phyloP scores from a whole-genome alignment of 2,113 vertebrate species.

The Thryonomys swinderianus region DNA sequence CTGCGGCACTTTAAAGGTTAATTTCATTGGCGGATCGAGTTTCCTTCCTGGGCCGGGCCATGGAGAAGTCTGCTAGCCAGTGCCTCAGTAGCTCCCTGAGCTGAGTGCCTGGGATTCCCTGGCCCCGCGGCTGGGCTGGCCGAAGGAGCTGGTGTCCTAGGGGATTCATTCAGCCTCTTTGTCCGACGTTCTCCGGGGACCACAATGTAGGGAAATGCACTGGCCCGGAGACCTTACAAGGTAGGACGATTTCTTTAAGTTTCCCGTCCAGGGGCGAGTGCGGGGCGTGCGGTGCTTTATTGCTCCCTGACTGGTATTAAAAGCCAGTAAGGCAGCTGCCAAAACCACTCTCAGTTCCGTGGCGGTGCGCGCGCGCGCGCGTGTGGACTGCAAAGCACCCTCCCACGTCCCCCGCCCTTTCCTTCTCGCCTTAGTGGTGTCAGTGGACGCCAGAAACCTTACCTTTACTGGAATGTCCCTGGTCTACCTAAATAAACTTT shows the following conservation, averaged over 20 bases:
- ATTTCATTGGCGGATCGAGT: conserved; percentile 88
- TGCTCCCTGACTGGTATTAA: not conserved
- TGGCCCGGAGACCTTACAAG: conserved; percentile 84
- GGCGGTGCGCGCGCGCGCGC: not conserved
- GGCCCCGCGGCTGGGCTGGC: conserved; percentile 63
- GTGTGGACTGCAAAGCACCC: not conserved
- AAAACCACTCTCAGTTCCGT: not conserved
- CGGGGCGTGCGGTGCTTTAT: not conserved
- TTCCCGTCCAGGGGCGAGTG: not conserved
- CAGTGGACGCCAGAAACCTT: not conserved
- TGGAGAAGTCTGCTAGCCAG: conserved; percentile 82
- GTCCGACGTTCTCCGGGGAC: conserved; percentile 82
- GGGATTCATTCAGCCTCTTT: conserved; percentile 86
- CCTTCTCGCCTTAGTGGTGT: conserved; percentile 15
- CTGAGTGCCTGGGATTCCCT: conserved; percentile 77
- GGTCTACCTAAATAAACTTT: conserved; percentile 23
- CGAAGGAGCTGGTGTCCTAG: conserved; percentile 85
- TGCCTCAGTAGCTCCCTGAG: conserved; percentile 76
- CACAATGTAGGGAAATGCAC: conserved; percentile 84
- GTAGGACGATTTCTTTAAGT: conserved; percentile 82
- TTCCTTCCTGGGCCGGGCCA: conserved; percentile 86
- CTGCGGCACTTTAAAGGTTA: conserved; percentile 88
- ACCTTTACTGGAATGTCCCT: not conserved
- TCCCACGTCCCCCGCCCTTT: not conserved
- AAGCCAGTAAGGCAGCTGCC: not conserved